These are phyloP conservation scores for Stylophora pistillata DNA, from an alignment of 64 coral and sea anemone species.

Conservation along the genomic window DNA sequence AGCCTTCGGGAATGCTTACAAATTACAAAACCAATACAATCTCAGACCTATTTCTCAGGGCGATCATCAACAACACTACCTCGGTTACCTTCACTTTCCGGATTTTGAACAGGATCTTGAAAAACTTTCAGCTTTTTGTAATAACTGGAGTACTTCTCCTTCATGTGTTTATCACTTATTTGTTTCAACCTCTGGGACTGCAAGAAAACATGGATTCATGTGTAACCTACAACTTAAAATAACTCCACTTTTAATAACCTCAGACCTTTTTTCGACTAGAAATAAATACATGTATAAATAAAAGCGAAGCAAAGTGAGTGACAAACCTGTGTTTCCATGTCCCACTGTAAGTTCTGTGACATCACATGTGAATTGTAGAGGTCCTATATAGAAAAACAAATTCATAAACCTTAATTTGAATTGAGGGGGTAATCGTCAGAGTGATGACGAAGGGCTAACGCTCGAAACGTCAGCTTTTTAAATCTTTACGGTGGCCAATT, in stretches of 20 bases:
- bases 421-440: not conserved
- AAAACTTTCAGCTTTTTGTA: slow-evolving; percentile 25
- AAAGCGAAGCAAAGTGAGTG: not conserved
- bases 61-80: not conserved
- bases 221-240: no score
- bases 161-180: slow-evolving; percentile 43
- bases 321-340: slow-evolving; percentile 61
- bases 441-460: no score
- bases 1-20: no score
- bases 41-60: no score
- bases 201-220: slow-evolving; percentile 4
- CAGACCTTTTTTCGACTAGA: not conserved
- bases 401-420: not conserved
- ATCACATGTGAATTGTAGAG: slow-evolving; percentile 47
- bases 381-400: slow-evolving; percentile 19
- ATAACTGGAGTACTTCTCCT: slow-evolving; percentile 47
- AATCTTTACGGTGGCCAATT: no score
- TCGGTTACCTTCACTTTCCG: not conserved
- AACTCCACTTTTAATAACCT: no score
- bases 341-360: slow-evolving; percentile 56
- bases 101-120: not conserved
- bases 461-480: no score
- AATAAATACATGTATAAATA: not conserved
- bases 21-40: no score
- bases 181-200: slow-evolving; percentile 58